Evolutionary conservation across 2,113 vertebrate genomes (phyloP).

Genomic region (Antigone vipio): DNA sequence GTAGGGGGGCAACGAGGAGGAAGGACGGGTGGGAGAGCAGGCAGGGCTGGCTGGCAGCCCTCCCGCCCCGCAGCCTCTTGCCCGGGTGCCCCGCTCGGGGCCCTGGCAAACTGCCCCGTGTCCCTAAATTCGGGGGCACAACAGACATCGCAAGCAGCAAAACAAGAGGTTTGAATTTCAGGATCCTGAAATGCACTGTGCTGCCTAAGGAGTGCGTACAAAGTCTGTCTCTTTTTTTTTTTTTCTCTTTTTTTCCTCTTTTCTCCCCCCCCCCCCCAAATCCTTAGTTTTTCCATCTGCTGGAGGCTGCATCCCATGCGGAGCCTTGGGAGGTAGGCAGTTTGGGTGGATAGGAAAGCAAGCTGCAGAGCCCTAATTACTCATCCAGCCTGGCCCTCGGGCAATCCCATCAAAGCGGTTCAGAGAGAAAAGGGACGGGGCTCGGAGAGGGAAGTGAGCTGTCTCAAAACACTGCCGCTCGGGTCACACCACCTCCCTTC

Average conservation of each 20-base stretch:
- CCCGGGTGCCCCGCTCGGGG: neutral
- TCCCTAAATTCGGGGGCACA: neutral
- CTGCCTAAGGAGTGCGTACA: neutral
- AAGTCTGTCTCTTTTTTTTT: neutral
- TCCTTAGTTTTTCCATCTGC: slow-evolving; percentile 26
- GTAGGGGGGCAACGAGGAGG: fast-evolving
- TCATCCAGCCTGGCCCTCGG: slow-evolving; percentile 19
- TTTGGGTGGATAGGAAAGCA: slow-evolving; percentile 23
- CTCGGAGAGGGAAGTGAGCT: neutral
- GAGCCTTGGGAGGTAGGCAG: slow-evolving; percentile 38
- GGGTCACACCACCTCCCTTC: neutral
- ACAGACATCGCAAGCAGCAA: neutral
- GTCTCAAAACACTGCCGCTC: neutral
- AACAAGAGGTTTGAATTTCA: neutral
- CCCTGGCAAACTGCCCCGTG: fast-evolving
- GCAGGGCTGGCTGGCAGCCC: neutral
- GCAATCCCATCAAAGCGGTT: slow-evolving; percentile 37
- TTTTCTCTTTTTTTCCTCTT: no score
- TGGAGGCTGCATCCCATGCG: neutral
- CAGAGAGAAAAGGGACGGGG: neutral
- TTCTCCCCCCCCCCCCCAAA: neutral
- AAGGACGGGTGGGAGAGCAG: fast-evolving
- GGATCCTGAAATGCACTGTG: neutral
- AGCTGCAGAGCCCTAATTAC: slow-evolving; percentile 8
- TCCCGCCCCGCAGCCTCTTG: fast-evolving